A percentile compares a stretch with the other conserved stretches of the same genome.
phyloP scores from a whole-genome alignment of 2,797 vertebrate genomes.

The Huso huso region DNA sequence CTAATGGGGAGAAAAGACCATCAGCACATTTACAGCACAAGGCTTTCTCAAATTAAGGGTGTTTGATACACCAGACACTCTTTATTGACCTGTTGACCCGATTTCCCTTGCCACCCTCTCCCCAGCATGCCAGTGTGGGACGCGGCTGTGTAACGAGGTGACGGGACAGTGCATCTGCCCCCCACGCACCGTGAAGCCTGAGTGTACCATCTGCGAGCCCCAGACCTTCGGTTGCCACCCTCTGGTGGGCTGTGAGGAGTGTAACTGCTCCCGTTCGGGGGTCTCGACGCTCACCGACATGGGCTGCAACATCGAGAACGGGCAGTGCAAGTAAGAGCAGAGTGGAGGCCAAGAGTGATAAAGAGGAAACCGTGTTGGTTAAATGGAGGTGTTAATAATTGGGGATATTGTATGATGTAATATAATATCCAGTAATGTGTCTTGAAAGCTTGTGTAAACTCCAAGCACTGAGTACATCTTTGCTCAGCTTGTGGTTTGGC shows the following conservation, averaged over 20 bases:
- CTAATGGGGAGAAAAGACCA: not conserved
- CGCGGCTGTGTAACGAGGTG: conserved; percentile 76
- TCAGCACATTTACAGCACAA: not conserved
- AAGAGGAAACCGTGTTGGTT: too few relatives aligned
- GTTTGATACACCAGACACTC: not conserved
- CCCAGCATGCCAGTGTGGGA: conserved; percentile 79
- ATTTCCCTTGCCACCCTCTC: not conserved
- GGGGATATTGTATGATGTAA: too few relatives aligned
- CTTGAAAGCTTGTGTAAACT: not conserved
- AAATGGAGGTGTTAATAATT: too few relatives aligned
- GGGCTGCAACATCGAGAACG: conserved; percentile 70
- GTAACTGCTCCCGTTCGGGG: conserved; percentile 79
- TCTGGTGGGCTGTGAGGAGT: conserved; percentile 84
- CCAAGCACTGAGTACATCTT: not conserved
- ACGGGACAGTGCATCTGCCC: conserved; percentile 88
- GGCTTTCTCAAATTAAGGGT: too few relatives aligned
- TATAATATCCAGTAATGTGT: too few relatives aligned
- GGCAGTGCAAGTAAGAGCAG: conserved; percentile 79
- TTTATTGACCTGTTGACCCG: not conserved
- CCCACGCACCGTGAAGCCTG: conserved; percentile 73
- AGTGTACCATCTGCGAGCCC: conserved; percentile 77
- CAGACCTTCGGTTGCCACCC: conserved; percentile 91
- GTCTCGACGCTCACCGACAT: conserved; percentile 56
- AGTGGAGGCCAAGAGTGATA: too few relatives aligned
- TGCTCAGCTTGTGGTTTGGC: not conserved